Evolutionary conservation across 2,113 vertebrate genomes (phyloP).

Genomic region (Zosterops pallidus): DNA sequence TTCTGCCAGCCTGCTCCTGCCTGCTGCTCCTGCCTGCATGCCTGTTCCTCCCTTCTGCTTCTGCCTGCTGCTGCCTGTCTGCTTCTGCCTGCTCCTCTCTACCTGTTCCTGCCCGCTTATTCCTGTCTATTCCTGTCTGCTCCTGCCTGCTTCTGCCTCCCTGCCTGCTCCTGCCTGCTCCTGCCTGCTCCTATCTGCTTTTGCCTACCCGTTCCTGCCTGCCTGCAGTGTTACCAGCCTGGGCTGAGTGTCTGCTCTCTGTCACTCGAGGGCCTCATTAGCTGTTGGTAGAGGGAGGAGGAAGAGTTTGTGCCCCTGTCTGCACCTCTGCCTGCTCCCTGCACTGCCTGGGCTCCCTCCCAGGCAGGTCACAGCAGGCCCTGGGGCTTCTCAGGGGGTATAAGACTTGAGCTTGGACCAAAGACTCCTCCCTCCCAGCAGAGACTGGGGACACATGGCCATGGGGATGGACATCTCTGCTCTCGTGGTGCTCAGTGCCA

Average conservation of each 20-base stretch:
- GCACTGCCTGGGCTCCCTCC: neutral
- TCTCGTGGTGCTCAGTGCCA: neutral
- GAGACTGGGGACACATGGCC: neutral
- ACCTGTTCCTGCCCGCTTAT: too few relatives aligned
- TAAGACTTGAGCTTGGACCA: fast-evolving
- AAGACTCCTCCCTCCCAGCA: neutral
- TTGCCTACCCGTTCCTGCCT: neutral
- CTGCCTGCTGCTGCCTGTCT: neutral
- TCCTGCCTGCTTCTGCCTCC: too few relatives aligned
- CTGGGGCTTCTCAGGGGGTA: fast-evolving
- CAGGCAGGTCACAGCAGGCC: neutral
- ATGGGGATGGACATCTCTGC: neutral
- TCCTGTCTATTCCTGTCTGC: too few relatives aligned
- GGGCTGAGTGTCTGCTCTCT: neutral
- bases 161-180: too few relatives aligned
- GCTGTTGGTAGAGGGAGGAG: neutral
- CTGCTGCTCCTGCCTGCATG: neutral
- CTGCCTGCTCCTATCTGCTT: too few relatives aligned
- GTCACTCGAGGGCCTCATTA: neutral
- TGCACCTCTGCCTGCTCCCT: neutral
- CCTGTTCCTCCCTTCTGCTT: neutral
- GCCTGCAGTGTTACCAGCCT: neutral
- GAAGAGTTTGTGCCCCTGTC: neutral
- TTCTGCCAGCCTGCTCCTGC: too few relatives aligned
- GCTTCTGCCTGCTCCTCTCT: too few relatives aligned